phyloP scores from a whole-genome alignment of 2,113 vertebrate genomes.

The Oriolus oriolus region DNA sequence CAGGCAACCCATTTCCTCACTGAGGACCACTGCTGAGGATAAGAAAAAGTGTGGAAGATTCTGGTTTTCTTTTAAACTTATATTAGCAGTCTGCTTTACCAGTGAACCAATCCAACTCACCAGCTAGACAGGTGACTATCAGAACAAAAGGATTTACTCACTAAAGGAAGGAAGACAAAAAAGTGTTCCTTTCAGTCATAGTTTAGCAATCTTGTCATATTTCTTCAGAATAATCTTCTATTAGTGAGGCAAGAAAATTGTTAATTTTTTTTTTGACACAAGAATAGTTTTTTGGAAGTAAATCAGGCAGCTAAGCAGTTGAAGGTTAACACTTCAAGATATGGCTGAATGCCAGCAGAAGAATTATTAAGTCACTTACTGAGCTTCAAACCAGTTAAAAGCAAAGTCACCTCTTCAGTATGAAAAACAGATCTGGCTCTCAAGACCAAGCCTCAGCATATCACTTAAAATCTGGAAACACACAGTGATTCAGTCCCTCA shows the following conservation, averaged over 20 bases:
- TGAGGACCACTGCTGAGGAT: not conserved
- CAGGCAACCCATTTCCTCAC: not conserved
- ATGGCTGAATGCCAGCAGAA: not conserved
- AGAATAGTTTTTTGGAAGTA: not conserved
- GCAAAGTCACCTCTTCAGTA: not conserved
- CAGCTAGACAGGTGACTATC: not conserved
- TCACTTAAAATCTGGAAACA: not conserved
- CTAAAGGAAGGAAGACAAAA: not conserved
- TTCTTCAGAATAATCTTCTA: not conserved
- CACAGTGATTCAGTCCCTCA: constrained; percentile 4
- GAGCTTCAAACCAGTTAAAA: not conserved
- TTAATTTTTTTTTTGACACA: not conserved
- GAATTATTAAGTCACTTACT: not conserved
- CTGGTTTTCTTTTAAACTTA: not conserved
- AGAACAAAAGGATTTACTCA: not conserved
- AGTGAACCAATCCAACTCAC: not conserved
- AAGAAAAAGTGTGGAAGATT: not conserved
- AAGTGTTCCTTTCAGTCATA: not conserved
- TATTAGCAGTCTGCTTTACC: not conserved
- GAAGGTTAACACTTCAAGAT: not conserved
- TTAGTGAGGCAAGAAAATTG: not conserved
- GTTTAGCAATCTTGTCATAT: not conserved
- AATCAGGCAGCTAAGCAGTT: not conserved
- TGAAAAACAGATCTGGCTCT: not conserved
- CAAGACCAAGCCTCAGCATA: not conserved